These are phyloP conservation scores for Oligia strigilis DNA, from an alignment of 2,888 invertebrate species.

Conservation along the genomic window DNA sequence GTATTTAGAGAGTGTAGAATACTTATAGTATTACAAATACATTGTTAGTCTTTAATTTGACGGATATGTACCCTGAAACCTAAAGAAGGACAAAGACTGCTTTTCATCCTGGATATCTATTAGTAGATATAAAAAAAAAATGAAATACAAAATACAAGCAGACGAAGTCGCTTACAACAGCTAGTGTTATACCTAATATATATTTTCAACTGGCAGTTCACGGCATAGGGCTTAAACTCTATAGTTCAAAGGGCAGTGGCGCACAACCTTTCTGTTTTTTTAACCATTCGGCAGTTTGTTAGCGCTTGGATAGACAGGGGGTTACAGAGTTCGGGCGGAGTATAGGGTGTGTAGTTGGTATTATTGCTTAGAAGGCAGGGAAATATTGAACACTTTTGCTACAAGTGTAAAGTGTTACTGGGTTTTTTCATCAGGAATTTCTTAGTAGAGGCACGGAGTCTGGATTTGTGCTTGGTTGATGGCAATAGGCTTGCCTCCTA, in stretches of 20 bases:
- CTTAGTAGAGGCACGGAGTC: too few species aligned
- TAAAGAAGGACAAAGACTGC: neutral
- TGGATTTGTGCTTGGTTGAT: neutral
- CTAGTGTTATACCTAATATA: neutral
- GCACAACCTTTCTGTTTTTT: slow-evolving; percentile 21
- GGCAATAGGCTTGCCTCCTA: too few species aligned
- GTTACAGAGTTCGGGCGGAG: neutral
- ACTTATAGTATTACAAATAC: neutral
- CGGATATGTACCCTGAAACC: neutral
- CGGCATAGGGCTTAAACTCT: slow-evolving; percentile 10
- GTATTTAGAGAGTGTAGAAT: neutral
- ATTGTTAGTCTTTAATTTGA: neutral
- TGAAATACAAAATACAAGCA: neutral
- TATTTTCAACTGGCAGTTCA: slow-evolving; percentile 11
- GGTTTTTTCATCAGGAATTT: neutral
- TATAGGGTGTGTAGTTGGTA: neutral
- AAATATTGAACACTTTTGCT: neutral
- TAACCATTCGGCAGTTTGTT: slow-evolving; percentile 10
- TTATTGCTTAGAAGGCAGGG: neutral
- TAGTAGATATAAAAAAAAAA: neutral
- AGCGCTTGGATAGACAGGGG: slow-evolving; percentile 1
- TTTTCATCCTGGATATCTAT: neutral
- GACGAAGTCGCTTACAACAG: neutral
- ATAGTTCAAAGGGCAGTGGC: slow-evolving; percentile 30
- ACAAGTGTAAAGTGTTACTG: neutral